Percentiles rank a stretch among this genome's conserved stretches.
These are phyloP conservation scores for Callipepla squamata DNA, from an alignment of 2,113 vertebrate species.

Conservation along the genomic window DNA sequence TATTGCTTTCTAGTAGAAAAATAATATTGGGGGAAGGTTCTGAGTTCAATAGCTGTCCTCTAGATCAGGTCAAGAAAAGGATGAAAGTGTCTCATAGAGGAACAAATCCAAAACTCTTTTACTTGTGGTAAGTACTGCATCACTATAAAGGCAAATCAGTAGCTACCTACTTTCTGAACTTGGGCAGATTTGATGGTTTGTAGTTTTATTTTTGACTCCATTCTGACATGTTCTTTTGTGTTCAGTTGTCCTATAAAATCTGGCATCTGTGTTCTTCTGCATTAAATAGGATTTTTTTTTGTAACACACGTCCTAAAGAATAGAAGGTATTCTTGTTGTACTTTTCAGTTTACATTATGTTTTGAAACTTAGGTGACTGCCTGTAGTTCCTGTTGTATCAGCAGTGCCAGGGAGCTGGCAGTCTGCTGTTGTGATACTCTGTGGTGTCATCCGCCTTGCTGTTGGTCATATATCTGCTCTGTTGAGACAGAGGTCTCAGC, in stretches of 20 bases:
- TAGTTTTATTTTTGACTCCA: background rate
- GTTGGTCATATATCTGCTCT: background rate
- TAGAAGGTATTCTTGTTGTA: background rate
- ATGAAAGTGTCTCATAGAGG: background rate
- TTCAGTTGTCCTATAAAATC: background rate
- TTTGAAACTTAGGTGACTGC: background rate
- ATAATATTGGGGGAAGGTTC: background rate
- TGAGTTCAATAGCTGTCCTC: background rate
- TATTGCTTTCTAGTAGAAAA: background rate
- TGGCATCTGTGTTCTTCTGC: background rate
- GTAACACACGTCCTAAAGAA: accelerated
- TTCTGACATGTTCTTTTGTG: background rate
- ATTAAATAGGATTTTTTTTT: background rate
- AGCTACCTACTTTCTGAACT: background rate
- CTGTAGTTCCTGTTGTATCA: background rate
- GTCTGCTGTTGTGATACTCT: accelerated
- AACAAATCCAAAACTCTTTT: background rate
- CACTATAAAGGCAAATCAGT: background rate
- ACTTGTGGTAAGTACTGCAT: background rate
- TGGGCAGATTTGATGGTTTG: background rate
- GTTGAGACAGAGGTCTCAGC: background rate
- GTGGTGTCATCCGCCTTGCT: background rate
- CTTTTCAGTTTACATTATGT: background rate
- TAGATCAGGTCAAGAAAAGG: background rate
- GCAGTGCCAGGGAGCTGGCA: background rate